Evolutionary conservation across 2,113 vertebrate species (phyloP).

Genomic region (Arenaria interpres): DNA sequence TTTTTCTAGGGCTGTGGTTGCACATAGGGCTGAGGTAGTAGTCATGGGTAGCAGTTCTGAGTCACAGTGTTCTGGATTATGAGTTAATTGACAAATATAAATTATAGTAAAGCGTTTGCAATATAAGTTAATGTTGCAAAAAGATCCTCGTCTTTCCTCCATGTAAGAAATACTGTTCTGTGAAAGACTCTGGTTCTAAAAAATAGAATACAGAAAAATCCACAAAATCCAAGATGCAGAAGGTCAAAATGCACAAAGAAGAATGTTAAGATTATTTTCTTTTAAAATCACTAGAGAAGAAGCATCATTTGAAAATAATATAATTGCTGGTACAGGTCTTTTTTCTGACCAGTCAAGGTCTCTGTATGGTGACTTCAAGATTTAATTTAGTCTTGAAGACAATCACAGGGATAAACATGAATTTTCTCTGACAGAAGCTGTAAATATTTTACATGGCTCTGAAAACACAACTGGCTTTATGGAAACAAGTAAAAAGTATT

Average conservation of each 20-base stretch:
- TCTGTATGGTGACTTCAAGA: neutral
- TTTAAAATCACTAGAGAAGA: neutral
- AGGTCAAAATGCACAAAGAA: neutral
- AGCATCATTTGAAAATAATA: neutral
- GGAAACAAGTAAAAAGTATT: conserved; percentile 3
- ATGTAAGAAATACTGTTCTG: fast-evolving
- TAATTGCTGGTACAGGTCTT: neutral
- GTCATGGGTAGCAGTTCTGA: neutral
- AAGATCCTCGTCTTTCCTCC: neutral
- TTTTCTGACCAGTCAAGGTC: neutral
- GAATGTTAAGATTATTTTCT: neutral
- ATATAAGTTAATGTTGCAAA: neutral
- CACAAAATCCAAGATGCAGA: neutral
- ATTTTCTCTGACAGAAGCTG: neutral
- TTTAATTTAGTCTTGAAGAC: neutral
- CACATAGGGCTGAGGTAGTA: neutral
- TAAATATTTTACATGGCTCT: conserved; percentile 11
- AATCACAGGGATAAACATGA: neutral
- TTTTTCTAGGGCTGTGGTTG: neutral
- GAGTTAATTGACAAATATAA: neutral
- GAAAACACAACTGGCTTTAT: neutral
- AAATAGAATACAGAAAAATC: fast-evolving
- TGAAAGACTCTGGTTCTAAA: neutral
- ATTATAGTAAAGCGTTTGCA: neutral
- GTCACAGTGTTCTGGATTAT: neutral